Evolutionary conservation across 1,140 invertebrate genomes (phyloP), one percentile per base, ranked within the genome.

Genomic region (Eufriesea mexicana): DNA sequence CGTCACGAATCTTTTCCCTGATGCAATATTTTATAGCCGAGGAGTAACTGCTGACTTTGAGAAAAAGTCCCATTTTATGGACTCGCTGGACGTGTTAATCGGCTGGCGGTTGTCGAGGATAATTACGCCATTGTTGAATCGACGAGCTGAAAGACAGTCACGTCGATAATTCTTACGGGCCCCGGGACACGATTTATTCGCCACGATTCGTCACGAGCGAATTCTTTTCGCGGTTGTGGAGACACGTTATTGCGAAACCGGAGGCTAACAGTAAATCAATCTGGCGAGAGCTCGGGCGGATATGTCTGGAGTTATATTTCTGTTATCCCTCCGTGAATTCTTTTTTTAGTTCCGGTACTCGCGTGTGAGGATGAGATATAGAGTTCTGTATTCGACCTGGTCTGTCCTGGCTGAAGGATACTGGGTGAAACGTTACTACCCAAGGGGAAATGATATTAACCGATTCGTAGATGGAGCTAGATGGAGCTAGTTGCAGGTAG

Each of bases 261-360:
- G 16, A n/a, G 20, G 16, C 66, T 45, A 28, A 61, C n/a, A 18
- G 28, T 23, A 18, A n/a, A 59, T 42, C 14, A 45, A 45, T 25
- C 42, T 66, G 35, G 35, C 28, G 55, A 16, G 72, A 25, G 23
- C 45, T 20, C 23, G 14, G 42, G 9, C 23, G 23, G 59, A 28
- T n/a, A 49, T 45, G 35, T 59, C 55, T 74, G 42, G n/a, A 28
- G 67, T 62, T 75, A 75, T 59, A 28, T 76, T 59, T 35, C 10
- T 64, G n/a, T 45, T 35, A 18, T 62, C 51, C 42, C 42, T 45
- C 6, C 23, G 47, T 51, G 49, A 35, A 7, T 68, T 47, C 66
- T 68, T 49, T 49, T 49, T 49, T 70, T 49, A 49, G 45, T 35
- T 49, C 20, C 67, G 28, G 14, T 35, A 14, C 45, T 49, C 45